phyloP scores from a whole-genome alignment of 2,888 invertebrate genomes.

The Trachelus troglodyta region DNA sequence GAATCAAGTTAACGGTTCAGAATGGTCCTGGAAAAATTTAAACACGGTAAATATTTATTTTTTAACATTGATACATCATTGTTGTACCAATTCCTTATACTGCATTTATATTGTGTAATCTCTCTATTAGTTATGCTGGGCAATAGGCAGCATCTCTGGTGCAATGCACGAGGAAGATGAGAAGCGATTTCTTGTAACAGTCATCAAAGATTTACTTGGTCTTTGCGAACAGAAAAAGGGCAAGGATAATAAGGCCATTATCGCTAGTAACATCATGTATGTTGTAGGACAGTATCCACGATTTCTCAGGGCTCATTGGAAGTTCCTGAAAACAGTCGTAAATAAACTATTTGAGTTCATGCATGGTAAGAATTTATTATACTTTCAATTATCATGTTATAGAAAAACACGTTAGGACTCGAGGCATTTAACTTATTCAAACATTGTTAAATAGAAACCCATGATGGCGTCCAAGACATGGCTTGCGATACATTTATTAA shows the following conservation, averaged over 20 bases:
- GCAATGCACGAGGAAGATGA: conserved; percentile 99
- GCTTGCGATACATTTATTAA: conserved; percentile 99
- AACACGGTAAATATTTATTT: conserved; percentile 77
- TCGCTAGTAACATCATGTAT: conserved; percentile 99
- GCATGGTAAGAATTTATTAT: conserved; percentile 74
- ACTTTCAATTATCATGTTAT: conserved; percentile 9
- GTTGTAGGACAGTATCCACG: conserved; percentile 99
- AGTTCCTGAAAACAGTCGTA: conserved; percentile 99
- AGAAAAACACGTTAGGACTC: neutral
- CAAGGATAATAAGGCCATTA: conserved; percentile 99
- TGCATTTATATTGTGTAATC: conserved; percentile 14
- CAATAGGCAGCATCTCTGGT: conserved; percentile 98
- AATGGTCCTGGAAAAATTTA: conserved; percentile 99
- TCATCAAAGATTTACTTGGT: conserved; percentile 97
- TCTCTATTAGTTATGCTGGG: conserved; percentile 87
- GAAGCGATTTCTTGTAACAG: conserved; percentile 97
- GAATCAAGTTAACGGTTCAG: conserved; percentile 97
- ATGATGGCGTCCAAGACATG: conserved; percentile 99
- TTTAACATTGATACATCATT: neutral
- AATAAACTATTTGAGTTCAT: conserved; percentile 99
- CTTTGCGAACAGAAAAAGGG: conserved; percentile 98
- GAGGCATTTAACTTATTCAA: conserved; percentile 2
- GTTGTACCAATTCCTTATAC: neutral
- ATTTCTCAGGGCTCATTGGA: conserved; percentile 99
- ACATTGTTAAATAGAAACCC: conserved; percentile 80